These are phyloP conservation scores for Lota lota DNA, from an alignment of 2,113 vertebrate species.

Conservation along the genomic window DNA sequence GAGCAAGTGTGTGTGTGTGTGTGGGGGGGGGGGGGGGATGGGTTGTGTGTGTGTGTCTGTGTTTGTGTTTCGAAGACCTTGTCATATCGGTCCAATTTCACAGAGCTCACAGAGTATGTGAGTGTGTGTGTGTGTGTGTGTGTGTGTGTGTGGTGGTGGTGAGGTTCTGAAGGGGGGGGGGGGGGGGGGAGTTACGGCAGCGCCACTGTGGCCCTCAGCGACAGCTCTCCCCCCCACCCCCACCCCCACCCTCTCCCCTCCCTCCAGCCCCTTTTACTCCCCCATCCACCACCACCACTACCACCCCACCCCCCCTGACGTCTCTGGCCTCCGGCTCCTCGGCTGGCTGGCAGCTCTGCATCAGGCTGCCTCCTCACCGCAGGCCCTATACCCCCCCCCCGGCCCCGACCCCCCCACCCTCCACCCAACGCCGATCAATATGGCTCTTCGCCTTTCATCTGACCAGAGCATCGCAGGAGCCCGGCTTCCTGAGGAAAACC, in stretches of 20 bases:
- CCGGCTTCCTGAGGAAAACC: conserved; percentile 80
- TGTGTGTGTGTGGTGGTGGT: conserved; percentile 28
- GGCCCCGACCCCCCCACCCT: conserved; percentile 43
- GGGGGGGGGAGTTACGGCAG: conserved; percentile 51
- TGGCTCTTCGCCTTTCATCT: conserved; percentile 81
- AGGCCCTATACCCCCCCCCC: conserved; percentile 56
- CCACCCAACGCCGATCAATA: conserved; percentile 74
- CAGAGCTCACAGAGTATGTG: conserved; percentile 8
- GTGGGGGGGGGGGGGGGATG: not conserved
- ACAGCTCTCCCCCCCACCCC: conserved; percentile 49
- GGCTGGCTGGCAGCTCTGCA: conserved; percentile 74
- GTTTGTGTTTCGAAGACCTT: conserved; percentile 9
- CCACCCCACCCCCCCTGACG: conserved; percentile 33
- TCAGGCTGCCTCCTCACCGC: conserved; percentile 69
- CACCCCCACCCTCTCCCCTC: conserved; percentile 17
- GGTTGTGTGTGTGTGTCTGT: conserved; percentile 11
- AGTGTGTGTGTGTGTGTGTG: conserved; percentile 26
- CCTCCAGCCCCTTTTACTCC: conserved; percentile 27
- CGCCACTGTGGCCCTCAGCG: conserved; percentile 61
- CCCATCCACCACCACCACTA: conserved; percentile 23
- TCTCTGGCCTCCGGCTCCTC: conserved; percentile 65
- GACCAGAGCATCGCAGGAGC: conserved; percentile 76
- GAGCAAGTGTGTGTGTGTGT: conserved; percentile 19
- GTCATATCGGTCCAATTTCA: too few relatives aligned
- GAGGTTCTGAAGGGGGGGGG: conserved; percentile 47